Evolutionary conservation across 2,888 invertebrate genomes (phyloP).

Genomic region (Tanaodytes sp.): DNA sequence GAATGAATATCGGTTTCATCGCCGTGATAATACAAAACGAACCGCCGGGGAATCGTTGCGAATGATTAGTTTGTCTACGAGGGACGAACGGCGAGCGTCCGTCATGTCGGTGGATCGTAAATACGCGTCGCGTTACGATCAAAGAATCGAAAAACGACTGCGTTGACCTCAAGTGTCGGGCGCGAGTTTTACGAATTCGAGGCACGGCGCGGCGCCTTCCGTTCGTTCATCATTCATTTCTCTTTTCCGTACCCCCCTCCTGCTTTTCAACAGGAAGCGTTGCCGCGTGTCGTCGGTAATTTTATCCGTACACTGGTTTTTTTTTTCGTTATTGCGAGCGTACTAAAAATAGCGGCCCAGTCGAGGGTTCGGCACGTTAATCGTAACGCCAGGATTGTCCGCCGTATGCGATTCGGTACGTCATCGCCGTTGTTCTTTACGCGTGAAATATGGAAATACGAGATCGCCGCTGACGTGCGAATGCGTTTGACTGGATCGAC

Average conservation of each 20-base stretch:
- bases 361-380: too few species aligned
- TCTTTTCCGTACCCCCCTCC: conserved; percentile 17
- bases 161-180: conserved; percentile 24
- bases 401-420: background rate
- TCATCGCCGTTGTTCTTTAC: background rate
- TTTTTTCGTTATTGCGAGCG: too few species aligned
- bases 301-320: conserved; percentile 52
- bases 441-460: conserved; percentile 6
- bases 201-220: conserved; percentile 68
- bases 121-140: conserved; percentile 7
- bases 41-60: too few species aligned
- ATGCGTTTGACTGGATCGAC: conserved; percentile 2
- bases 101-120: too few species aligned
- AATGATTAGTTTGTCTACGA: too few species aligned
- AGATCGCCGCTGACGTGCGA: background rate
- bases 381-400: background rate
- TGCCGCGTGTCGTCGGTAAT: conserved; percentile 46
- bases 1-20: too few species aligned
- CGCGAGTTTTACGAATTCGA: conserved; percentile 63
- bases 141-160: background rate
- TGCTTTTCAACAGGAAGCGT: conserved; percentile 51
- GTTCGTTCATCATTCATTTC: conserved; percentile 64
- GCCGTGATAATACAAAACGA: too few species aligned
- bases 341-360: too few species aligned
- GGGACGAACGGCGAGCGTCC: too few species aligned